Base-by-base conservation (phyloP, 2,113 vertebrate genomes). In the Psittacula cyanocephala region DNA sequence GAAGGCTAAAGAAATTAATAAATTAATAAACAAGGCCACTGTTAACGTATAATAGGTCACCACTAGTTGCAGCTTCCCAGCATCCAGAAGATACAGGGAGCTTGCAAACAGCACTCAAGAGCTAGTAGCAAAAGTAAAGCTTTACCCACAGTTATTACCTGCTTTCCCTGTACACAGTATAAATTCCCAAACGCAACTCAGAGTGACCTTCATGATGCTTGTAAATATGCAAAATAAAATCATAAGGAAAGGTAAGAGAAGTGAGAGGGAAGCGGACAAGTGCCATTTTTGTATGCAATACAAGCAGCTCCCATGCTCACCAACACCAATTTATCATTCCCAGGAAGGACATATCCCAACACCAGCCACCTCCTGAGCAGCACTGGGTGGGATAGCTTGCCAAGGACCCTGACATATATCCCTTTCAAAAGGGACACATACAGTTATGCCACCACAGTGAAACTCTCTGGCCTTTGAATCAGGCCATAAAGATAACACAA, bases 271-370 rank as follows among this genome's bases (percentile, higher is more conserved):
- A 74, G 28, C 64, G 22, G 44, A 44, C 31, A 69, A 16, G 33
- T 60, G 27, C 20, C 52, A 11, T 72, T 20, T 71, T 31, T 67
- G 70, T 89, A 7, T 44, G 70, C 74, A 72, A 46, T 17, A 35
- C 23, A 91, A 91, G 75, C 74, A 86, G 57, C 8, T 65, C 53
- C 57, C 46, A 23, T 3, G 83, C 74, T 89, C 91, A 84, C 80
- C 90, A 84, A 13, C 64, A 84, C 65, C 86, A 60, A 39, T 7
- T 71, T 13, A 31, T 53, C 25, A 9, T 9, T 60, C 37, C 49
- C 86, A 94, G 49, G 47, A 65, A 93, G 52, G 59, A 39, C 11
- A 27, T 87, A 91, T 33, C 91, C 88, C 96, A 91, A 13, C 88
- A 96, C 82, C 90, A 84, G 82, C 24, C 69, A 86, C 65, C 72